phyloP scores from a whole-genome alignment of 2,797 vertebrate genomes.

The Mycteria americana region DNA sequence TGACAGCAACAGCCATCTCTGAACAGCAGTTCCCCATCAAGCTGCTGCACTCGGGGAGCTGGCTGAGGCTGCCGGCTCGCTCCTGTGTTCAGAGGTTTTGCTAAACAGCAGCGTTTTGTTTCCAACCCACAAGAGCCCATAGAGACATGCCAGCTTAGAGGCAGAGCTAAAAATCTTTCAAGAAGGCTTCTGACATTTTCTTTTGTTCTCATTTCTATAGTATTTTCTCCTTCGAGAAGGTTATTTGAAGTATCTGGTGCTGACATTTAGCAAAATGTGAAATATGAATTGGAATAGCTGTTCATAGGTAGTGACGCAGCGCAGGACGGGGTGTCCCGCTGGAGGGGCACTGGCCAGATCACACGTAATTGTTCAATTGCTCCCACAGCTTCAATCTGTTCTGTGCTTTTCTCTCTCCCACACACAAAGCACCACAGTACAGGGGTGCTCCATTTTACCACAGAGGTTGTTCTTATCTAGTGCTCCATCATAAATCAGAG shows the following conservation, averaged over 20 bases:
- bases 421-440: background rate
- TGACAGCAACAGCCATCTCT: background rate
- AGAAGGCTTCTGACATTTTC: conserved; percentile 46
- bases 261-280: conserved; percentile 54
- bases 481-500: background rate
- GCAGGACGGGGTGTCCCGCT: background rate
- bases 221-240: background rate
- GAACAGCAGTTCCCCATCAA: background rate
- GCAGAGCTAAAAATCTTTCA: background rate
- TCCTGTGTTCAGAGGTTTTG: conserved; percentile 31
- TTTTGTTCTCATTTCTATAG: conserved; percentile 56
- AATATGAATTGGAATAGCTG: conserved; percentile 26
- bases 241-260: conserved; percentile 47
- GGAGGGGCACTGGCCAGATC: background rate
- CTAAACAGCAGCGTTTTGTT: conserved; percentile 65
- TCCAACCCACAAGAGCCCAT: conserved; percentile 56
- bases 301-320: conserved; percentile 38
- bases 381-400: background rate
- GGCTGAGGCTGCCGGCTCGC: background rate
- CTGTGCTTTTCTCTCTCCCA: background rate
- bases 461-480: background rate
- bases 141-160: conserved; percentile 54
- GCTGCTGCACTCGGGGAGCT: background rate
- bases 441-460: background rate
- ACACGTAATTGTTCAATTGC: background rate